Conservation (phyloP, 2,797 vertebrate genomes). For the Trachops cirrhosus region DNA sequence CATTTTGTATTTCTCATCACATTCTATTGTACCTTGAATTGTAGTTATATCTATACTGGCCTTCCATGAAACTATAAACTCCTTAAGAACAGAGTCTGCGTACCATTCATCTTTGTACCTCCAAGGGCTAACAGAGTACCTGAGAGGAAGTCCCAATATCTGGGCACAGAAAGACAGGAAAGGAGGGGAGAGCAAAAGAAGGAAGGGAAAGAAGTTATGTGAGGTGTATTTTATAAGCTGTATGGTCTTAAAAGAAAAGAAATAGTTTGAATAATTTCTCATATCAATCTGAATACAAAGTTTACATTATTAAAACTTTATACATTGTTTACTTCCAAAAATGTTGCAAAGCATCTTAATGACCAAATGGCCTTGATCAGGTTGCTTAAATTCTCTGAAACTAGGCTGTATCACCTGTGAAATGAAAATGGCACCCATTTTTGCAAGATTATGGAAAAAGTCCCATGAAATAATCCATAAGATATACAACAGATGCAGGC, state of each 20-base stretch:
- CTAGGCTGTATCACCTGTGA: background rate
- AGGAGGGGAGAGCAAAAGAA: background rate
- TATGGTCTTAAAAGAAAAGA: background rate
- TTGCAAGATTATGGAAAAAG: background rate
- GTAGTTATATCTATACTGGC: background rate
- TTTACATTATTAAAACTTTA: background rate
- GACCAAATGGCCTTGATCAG: background rate
- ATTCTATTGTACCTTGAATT: background rate
- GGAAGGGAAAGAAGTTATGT: background rate
- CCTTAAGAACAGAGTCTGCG: background rate
- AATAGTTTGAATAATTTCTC: slow-evolving; percentile 7
- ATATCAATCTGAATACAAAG: background rate
- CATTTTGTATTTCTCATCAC: background rate
- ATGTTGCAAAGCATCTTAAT: background rate
- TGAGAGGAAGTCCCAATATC: background rate
- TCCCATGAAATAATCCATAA: background rate
- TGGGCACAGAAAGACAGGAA: background rate
- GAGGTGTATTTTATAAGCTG: background rate
- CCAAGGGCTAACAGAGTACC: background rate
- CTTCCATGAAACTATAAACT: background rate
- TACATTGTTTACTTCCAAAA: background rate
- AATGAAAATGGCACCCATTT: background rate
- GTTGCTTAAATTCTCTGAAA: background rate
- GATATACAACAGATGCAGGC: background rate
- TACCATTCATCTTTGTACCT: background rate